These are phyloP conservation scores for Odontothrips loti DNA, from an alignment of 2,888 invertebrate genomes.

Conservation along the genomic window DNA sequence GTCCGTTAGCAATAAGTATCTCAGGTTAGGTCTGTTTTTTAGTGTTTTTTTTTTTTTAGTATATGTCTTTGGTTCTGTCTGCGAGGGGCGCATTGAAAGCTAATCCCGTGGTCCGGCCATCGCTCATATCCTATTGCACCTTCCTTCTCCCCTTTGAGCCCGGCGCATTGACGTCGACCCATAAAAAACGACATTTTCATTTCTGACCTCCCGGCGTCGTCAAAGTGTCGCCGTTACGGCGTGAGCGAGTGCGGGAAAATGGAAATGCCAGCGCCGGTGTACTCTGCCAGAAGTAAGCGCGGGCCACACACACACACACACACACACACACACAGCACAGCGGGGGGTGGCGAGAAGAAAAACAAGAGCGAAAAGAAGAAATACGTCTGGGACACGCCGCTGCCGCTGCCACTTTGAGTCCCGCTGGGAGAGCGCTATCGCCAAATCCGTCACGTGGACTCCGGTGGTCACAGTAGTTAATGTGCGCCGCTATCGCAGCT, in stretches of 20 bases:
- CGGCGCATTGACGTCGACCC: not conserved
- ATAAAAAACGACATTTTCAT: constrained; percentile 10
- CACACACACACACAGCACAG: no score
- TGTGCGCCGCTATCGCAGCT: no score
- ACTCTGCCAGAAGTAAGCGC: not conserved
- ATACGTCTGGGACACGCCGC: no score
- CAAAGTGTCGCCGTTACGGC: not conserved
- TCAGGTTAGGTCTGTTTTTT: not conserved
- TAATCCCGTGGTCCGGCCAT: not conserved
- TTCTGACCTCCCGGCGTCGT: not conserved
- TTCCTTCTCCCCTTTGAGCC: not conserved
- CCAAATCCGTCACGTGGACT: no score
- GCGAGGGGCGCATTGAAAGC: not conserved
- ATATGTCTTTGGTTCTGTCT: not conserved
- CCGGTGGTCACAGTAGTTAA: no score
- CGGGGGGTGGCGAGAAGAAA: no score
- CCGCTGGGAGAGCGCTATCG: no score
- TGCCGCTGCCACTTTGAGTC: no score
- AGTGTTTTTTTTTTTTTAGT: not conserved
- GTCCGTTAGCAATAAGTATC: no score
- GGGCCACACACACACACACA: no score
- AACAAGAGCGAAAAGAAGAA: no score
- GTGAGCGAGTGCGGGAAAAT: not conserved
- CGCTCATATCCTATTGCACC: not conserved
- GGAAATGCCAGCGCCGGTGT: not conserved